Conservation (phyloP, 2,888 invertebrate species). For the Drosophila mercatorum region DNA sequence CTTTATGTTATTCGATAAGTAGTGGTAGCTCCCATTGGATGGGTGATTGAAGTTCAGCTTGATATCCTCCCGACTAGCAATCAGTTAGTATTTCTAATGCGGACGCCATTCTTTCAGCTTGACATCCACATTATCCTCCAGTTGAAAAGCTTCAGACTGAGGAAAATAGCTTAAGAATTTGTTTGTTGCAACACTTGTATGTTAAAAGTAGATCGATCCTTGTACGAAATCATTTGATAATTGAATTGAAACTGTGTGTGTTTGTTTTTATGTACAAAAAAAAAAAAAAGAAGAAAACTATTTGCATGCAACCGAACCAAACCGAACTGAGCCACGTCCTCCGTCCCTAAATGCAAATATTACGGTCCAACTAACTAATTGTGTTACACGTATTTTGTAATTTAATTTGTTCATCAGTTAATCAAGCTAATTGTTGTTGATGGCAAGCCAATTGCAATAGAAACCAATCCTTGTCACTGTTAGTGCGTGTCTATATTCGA, state of each 20-base stretch:
- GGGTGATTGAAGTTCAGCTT: background rate
- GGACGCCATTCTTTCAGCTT: background rate
- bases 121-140: background rate
- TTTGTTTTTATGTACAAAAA: constrained; percentile 33
- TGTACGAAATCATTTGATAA: constrained; percentile 16
- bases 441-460: constrained; percentile 5
- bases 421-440: constrained; percentile 22
- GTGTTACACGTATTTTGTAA: constrained; percentile 43
- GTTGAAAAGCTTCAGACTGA: background rate
- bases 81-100: too few species aligned
- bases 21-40: background rate
- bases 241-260: constrained; percentile 32
- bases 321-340: constrained; percentile 25
- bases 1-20: background rate
- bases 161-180: constrained; percentile 11
- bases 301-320: constrained; percentile 41
- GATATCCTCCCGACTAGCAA: too few species aligned
- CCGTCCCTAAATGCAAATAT: constrained; percentile 27
- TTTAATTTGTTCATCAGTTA: constrained; percentile 30
- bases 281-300: constrained; percentile 9
- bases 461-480: constrained; percentile 25
- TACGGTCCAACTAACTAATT: constrained; percentile 27
- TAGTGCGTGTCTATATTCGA: constrained; percentile 40
- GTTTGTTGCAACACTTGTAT: constrained; percentile 23
- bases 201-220: constrained; percentile 27